Percentiles rank a stretch among this genome's conserved stretches.
phyloP scores from a whole-genome alignment of 1,140 invertebrate genomes.

The Drosophila lini region DNA sequence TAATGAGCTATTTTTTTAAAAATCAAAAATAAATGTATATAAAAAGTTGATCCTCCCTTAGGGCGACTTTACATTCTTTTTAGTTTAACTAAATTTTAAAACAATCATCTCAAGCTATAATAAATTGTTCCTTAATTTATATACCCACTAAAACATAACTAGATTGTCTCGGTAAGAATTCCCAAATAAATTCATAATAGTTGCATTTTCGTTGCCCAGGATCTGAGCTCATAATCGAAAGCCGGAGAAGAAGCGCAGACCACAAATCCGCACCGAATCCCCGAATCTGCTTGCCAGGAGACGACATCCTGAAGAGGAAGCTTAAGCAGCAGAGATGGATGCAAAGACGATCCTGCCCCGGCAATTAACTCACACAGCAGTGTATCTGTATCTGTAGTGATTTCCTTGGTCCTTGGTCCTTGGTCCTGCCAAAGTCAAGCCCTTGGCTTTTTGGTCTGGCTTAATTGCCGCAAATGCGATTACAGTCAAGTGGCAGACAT shows the following conservation, averaged over 20 bases:
- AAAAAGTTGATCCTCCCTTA: no score
- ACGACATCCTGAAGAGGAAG: background rate
- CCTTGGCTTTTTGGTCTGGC: slow-evolving; percentile 47
- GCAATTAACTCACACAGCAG: slow-evolving; percentile 67
- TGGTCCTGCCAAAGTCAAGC: slow-evolving; percentile 66
- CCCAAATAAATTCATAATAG: background rate
- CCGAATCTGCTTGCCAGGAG: background rate
- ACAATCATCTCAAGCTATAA: no score
- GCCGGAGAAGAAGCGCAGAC: slow-evolving; percentile 8
- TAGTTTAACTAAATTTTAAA: background rate
- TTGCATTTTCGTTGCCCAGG: background rate
- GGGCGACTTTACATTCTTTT: background rate
- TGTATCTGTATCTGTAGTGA: slow-evolving; percentile 1
- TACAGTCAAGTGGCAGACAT: slow-evolving; percentile 79
- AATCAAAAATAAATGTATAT: no score
- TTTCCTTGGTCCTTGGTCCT: slow-evolving; percentile 35
- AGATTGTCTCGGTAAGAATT: background rate
- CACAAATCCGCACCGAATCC: slow-evolving; percentile 17
- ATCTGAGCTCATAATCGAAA: slow-evolving; percentile 21
- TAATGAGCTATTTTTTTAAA: no score
- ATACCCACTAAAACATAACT: background rate
- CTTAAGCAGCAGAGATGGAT: slow-evolving; percentile 19
- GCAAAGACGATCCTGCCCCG: slow-evolving; percentile 64
- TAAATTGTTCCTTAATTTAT: background rate
- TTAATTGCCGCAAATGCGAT: slow-evolving; percentile 82